These are phyloP conservation scores for Aporophyla nigra DNA, from an alignment of 2,888 invertebrate genomes.

Conservation along the genomic window DNA sequence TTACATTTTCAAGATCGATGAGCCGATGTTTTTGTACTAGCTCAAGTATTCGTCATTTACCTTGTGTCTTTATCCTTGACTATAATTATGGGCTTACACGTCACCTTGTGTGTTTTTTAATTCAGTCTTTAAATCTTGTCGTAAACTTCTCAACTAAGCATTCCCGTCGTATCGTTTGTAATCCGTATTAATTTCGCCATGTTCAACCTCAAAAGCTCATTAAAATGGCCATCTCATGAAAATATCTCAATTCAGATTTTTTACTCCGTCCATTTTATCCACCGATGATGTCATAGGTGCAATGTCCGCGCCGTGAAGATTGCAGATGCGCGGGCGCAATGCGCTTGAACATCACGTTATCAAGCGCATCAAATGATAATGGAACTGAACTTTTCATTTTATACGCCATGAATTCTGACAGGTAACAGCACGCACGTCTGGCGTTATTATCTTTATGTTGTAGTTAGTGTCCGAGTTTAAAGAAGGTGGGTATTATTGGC, in stretches of 20 bases:
- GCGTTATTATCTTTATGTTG: slow-evolving; percentile 39
- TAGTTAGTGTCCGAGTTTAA: slow-evolving; percentile 2
- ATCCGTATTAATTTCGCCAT: not conserved
- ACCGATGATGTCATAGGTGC: slow-evolving; percentile 72
- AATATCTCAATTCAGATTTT: slow-evolving; percentile 54
- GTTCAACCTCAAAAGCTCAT: slow-evolving; percentile 9
- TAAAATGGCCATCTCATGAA: slow-evolving; percentile 10
- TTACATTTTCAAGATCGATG: slow-evolving; percentile 14
- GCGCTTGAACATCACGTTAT: slow-evolving; percentile 56
- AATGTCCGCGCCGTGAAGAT: slow-evolving; percentile 68
- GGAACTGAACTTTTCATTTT: slow-evolving; percentile 61
- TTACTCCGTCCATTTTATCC: slow-evolving; percentile 57
- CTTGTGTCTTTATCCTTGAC: slow-evolving; percentile 2
- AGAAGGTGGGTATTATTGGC: slow-evolving; percentile 2
- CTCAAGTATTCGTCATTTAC: not conserved
- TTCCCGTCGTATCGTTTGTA: not conserved
- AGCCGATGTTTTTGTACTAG: slow-evolving; percentile 6
- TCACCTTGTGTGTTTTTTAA: slow-evolving; percentile 10
- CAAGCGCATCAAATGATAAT: slow-evolving; percentile 64
- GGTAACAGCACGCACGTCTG: slow-evolving; percentile 45
- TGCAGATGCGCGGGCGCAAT: slow-evolving; percentile 70
- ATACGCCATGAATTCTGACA: slow-evolving; percentile 49
- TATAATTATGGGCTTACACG: not conserved
- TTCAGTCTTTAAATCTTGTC: not conserved
- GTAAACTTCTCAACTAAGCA: not conserved